A percentile compares a stretch with the other conserved stretches of the same genome.
Conservation (phyloP, 2,888 invertebrate genomes). For the Gymnocheta viridis region DNA sequence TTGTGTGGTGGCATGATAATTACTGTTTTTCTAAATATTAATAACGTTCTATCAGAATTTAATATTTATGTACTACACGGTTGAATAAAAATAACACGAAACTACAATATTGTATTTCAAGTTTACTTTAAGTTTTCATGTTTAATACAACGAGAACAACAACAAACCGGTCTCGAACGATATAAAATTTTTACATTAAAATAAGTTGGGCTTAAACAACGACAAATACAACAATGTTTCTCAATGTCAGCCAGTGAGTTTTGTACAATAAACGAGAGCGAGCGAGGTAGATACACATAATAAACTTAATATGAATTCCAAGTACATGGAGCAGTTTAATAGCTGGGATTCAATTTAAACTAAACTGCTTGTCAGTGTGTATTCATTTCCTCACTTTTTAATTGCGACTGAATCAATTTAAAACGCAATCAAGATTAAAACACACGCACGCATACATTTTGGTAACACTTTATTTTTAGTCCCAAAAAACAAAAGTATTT, state of each 20-base stretch:
- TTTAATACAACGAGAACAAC: neutral
- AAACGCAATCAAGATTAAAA: constrained; percentile 5
- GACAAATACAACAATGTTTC: neutral
- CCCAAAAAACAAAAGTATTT: constrained; percentile 10
- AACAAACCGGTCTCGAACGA: constrained; percentile 23
- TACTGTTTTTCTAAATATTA: neutral
- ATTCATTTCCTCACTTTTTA: neutral
- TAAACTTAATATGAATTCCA: constrained; percentile 24
- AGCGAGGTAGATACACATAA: too few species aligned
- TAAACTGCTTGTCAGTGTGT: neutral
- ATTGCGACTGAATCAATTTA: neutral
- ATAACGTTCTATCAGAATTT: constrained; percentile 10
- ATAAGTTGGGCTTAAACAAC: neutral
- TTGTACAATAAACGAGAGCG: neutral
- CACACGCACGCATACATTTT: constrained; percentile 20
- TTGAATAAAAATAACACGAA: neutral
- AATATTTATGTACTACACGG: neutral
- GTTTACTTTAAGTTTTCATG: neutral
- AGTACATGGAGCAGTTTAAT: neutral
- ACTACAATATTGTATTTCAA: neutral
- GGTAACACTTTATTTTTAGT: constrained; percentile 41
- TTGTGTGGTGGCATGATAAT: neutral
- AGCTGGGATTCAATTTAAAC: neutral
- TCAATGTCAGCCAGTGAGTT: constrained; percentile 46
- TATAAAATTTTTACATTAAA: neutral